Evolutionary conservation across 2,797 vertebrate species (phyloP), one percentile per base, ranked within the genome.

Genomic region (Balearica regulorum): DNA sequence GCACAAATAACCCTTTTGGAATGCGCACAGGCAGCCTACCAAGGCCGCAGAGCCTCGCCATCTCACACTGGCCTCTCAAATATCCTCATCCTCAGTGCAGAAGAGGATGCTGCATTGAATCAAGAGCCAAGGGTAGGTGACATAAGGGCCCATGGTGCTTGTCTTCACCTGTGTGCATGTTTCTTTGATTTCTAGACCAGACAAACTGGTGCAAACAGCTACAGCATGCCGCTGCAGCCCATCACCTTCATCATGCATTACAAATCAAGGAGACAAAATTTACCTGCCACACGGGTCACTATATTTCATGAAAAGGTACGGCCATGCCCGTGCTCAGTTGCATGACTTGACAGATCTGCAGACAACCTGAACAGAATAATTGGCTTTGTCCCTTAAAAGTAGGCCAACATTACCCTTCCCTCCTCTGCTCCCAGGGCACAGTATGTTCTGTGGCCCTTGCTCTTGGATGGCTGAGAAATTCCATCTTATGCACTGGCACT

Each of bases 101-200:
- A 57, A 49, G 21, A 66, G 25, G 62, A 60, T 2, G 10, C 22
- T 49, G 33, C 43, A n/a, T 0, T 82, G 48, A 73, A 72, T 44
- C 31, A 46, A 55, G 16, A 83, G 43, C 13, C 39, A 57, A 64
- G 21, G 5, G 29, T 8, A 84, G 55, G 58, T 51, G 13, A 78
- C 13, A 9, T 43, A 92, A 87, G 21, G 13, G 57, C 15, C 35
- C 37, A 12, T 5, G 5, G 58, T 54, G 37, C 25, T 83, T 44
- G 4, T 54, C 43, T 51, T 71, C 1, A 5, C 24, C 51, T 54
- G 24, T 2, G 0, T 4, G 9, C 3, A 29, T 2, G 3, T 76
- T 70, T 87, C 57, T 58, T 62, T 66, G 25, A 57, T 84, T 83
- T 79, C 70, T n/a, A 93, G 51, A 71, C 35, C 10, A 4, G 48